Evolutionary conservation across 2,888 invertebrate species (phyloP), one percentile per base, ranked within the genome.

Genomic region (Myopa testacea): DNA sequence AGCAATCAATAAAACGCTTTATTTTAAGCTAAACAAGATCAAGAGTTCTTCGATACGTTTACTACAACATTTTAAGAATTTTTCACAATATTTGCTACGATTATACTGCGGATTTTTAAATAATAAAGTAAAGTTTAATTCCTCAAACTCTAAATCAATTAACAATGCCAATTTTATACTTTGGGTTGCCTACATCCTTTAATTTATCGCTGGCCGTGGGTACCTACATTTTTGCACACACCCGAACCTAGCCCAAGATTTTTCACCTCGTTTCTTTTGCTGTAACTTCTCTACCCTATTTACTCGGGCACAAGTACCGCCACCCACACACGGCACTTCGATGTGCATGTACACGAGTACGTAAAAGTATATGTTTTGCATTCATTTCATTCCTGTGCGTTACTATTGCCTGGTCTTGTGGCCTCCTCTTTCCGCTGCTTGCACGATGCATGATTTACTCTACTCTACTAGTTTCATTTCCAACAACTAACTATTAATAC

Each of bases 231-330:
- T 50, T 50, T 50, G 50, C 50, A 81, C 79, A 78, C 68, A 76
- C 78, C 80, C 73, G 80, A 81, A 81, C 81, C 81, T 79, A 77
- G 78, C 37, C 63, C 78, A 55, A 69, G 55, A 73, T 72, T 68
- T 58, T 71, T 63, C 71, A 62, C 62, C 45, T 60, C 14, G 16
- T 67, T 45, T 34, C 62, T 45, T 58, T 52, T 65, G 74, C 74
- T 63, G 65, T 50, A 52, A 50, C 74, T 74, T 74, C 74, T 74
- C 74, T 74, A 74, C 52, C 74, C 74, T 52, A 50, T 50, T 50
- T 55, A 16, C 55, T 38, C 58, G 19, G 55, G 19, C 38, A 26
- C 16, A 45, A 73, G 34, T 7, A 26, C 75, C 40, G 50, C 75
- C 69, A 60, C 75, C 60, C 55, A 58, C 73, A 45, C 40, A n/a